Evolutionary conservation across 2,113 vertebrate genomes (phyloP).

Genomic region (Isichthys henryi): DNA sequence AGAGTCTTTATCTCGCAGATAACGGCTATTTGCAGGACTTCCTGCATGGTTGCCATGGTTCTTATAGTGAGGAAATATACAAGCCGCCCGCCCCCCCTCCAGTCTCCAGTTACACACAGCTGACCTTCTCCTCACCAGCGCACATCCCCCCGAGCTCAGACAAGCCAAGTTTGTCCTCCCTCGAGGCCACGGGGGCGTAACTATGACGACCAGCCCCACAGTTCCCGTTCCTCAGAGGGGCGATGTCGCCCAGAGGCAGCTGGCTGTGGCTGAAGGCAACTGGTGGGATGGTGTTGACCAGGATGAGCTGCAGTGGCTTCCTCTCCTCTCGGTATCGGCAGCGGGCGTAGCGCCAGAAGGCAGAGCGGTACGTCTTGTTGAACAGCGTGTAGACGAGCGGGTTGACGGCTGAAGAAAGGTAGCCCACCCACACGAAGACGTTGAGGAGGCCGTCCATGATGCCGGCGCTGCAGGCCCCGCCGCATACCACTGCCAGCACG

Average conservation of each 20-base stretch:
- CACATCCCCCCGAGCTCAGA: constrained; percentile 39
- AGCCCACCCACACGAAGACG: constrained; percentile 93
- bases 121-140: constrained; percentile 58
- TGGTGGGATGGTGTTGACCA: constrained; percentile 87
- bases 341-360: constrained; percentile 81
- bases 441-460: constrained; percentile 78
- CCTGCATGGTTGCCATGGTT: constrained; percentile 41
- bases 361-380: constrained; percentile 86
- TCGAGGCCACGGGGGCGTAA: constrained; percentile 49
- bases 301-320: constrained; percentile 82
- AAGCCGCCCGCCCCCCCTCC: not conserved
- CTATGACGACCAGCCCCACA: constrained; percentile 50
- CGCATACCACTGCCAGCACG: constrained; percentile 81
- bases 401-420: constrained; percentile 90
- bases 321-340: constrained; percentile 82
- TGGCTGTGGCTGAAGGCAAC: constrained; percentile 77
- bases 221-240: constrained; percentile 55
- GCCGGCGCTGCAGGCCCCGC: constrained; percentile 61
- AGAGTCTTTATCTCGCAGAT: not conserved
- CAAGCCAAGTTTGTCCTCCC: constrained; percentile 45
- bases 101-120: constrained; percentile 59
- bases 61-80: constrained; percentile 13
- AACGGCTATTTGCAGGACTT: not conserved
- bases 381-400: constrained; percentile 90
- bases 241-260: constrained; percentile 60